A percentile compares a stretch with the other conserved stretches of the same genome.
These are phyloP conservation scores for Pseudotriccus pelzelni DNA, from an alignment of 2,797 vertebrate species.

Conservation along the genomic window DNA sequence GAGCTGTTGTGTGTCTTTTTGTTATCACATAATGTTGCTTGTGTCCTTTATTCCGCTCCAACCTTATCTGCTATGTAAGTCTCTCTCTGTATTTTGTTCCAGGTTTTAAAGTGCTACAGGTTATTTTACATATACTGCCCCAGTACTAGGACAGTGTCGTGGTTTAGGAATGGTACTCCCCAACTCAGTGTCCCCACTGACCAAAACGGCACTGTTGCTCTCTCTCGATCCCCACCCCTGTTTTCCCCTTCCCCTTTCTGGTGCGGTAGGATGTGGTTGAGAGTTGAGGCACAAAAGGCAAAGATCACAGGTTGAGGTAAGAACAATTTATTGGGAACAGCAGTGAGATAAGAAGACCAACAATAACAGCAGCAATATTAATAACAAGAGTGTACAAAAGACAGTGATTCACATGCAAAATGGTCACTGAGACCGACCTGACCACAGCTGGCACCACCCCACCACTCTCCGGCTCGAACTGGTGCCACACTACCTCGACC, in stretches of 20 bases:
- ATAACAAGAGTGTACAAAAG: background rate
- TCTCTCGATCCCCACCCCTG: rapidly evolving
- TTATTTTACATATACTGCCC: background rate
- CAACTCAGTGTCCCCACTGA: background rate
- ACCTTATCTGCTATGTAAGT: background rate
- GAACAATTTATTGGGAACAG: background rate
- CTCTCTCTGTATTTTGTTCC: background rate
- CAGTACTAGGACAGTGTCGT: background rate
- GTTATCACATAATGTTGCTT: background rate
- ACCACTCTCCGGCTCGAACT: background rate
- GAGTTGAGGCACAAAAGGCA: background rate
- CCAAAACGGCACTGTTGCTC: background rate
- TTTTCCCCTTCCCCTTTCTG: background rate
- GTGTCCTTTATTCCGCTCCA: background rate
- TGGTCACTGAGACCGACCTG: background rate
- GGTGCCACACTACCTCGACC: background rate
- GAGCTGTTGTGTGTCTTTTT: background rate
- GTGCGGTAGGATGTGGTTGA: background rate
- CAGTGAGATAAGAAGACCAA: background rate
- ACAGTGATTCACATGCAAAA: background rate
- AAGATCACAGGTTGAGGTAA: background rate
- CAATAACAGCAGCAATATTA: background rate
- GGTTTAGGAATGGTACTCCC: background rate
- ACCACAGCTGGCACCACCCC: background rate
- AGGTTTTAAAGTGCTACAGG: background rate